Conservation (phyloP, 2,888 invertebrate genomes). For the Endotricha flammealis region DNA sequence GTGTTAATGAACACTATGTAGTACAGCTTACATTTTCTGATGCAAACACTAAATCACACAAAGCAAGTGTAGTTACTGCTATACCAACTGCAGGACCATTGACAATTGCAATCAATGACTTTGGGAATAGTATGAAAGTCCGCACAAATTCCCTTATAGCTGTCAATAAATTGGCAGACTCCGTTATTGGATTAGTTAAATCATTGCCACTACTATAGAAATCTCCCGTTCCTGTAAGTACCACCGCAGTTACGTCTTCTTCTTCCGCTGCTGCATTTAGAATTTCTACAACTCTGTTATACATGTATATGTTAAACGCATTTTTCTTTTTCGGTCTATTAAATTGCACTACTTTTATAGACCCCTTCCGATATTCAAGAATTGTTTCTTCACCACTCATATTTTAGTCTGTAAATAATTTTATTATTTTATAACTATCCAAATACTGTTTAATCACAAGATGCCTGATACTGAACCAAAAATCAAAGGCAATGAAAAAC, state of each 20-base stretch:
- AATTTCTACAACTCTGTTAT: slow-evolving; percentile 79
- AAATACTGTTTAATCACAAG: too few species aligned
- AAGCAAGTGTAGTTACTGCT: slow-evolving; percentile 87
- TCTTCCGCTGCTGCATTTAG: slow-evolving; percentile 84
- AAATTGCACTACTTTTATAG: slow-evolving; percentile 77
- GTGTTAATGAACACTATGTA: too few species aligned
- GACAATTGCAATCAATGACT: slow-evolving; percentile 90
- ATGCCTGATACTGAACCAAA: too few species aligned
- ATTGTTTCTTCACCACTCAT: slow-evolving; percentile 30
- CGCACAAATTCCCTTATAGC: slow-evolving; percentile 81
- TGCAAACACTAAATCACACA: slow-evolving; percentile 94
- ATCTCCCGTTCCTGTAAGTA: slow-evolving; percentile 88
- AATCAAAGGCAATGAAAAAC: too few species aligned
- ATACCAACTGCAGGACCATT: slow-evolving; percentile 98
- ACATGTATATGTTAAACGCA: slow-evolving; percentile 85
- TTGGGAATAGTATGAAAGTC: slow-evolving; percentile 91
- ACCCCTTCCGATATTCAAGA: slow-evolving; percentile 38
- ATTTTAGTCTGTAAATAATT: too few species aligned
- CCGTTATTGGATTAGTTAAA: slow-evolving; percentile 38
- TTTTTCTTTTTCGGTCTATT: slow-evolving; percentile 90
- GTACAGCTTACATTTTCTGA: slow-evolving; percentile 85
- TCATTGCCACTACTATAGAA: slow-evolving; percentile 94
- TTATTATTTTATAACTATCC: slow-evolving; percentile 12
- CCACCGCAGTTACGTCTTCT: slow-evolving; percentile 81
- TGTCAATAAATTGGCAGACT: slow-evolving; percentile 27